Evolutionary conservation across 2,797 vertebrate genomes (phyloP).

Genomic region (Phoeniculus purpureus): DNA sequence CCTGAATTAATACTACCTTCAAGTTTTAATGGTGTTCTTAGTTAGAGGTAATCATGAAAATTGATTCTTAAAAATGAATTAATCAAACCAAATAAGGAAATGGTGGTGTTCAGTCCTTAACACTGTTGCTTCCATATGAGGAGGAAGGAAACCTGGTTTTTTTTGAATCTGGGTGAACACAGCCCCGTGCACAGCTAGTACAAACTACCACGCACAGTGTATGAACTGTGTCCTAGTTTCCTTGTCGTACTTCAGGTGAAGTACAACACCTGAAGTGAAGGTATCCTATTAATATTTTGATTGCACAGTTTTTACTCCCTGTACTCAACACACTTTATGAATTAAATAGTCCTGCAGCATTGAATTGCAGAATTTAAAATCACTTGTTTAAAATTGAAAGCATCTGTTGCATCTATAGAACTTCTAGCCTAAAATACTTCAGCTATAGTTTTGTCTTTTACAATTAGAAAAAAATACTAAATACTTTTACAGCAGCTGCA

Average conservation of each 20-base stretch:
- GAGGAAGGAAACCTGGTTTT: background rate
- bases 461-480: background rate
- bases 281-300: constrained; percentile 10
- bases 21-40: background rate
- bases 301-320: background rate
- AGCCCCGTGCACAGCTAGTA: background rate
- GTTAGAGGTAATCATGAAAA: background rate
- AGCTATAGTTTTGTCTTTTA: background rate
- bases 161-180: constrained; percentile 9
- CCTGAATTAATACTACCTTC: background rate
- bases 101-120: background rate
- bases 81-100: background rate
- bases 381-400: background rate
- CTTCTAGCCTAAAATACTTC: background rate
- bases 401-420: background rate
- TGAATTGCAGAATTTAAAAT: background rate
- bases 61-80: background rate
- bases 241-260: background rate
- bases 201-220: background rate
- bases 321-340: background rate
- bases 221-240: background rate
- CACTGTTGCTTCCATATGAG: background rate
- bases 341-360: background rate
- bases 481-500: background rate
- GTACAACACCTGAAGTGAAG: background rate